A percentile compares a stretch with the other conserved stretches of the same genome.
These are phyloP conservation scores for Drosophila kurseongensis DNA, from an alignment of 1,140 invertebrate genomes.

Conservation along the genomic window DNA sequence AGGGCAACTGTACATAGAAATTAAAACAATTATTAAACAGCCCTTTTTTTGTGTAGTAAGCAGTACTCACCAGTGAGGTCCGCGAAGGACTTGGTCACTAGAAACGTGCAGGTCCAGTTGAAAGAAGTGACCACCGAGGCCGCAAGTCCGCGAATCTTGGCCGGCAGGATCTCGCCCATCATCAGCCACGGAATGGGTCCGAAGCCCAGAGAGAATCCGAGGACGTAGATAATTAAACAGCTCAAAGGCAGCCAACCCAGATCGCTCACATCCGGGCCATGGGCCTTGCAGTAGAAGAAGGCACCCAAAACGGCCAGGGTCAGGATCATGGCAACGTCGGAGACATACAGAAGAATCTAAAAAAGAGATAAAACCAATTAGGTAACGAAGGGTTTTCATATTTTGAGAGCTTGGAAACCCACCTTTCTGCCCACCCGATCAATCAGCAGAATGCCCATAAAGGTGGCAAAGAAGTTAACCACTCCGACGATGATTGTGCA, in stretches of 20 bases:
- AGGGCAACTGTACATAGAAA: slow-evolving; percentile 83
- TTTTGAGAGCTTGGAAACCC: too few relatives aligned
- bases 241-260: too few relatives aligned
- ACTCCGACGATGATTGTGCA: too few relatives aligned
- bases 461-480: too few relatives aligned
- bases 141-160: too few relatives aligned
- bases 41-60: too few relatives aligned
- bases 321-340: slow-evolving; percentile 91
- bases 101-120: slow-evolving; percentile 96
- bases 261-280: slow-evolving; percentile 85
- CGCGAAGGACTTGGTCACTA: too few relatives aligned
- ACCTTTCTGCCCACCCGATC: too few relatives aligned
- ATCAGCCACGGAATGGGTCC: slow-evolving; percentile 97
- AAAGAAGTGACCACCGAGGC: slow-evolving; percentile 93
- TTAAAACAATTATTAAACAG: background rate
- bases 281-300: slow-evolving; percentile 90
- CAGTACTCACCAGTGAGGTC: slow-evolving; percentile 86
- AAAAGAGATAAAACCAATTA: slow-evolving; percentile 5
- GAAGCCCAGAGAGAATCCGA: slow-evolving; percentile 95
- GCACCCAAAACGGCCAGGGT: slow-evolving; percentile 88
- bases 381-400: too few relatives aligned
- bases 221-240: too few relatives aligned
- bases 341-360: slow-evolving; percentile 91
- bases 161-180: too few relatives aligned
- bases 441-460: too few relatives aligned